A percentile compares a stretch with the other conserved stretches of the same genome.
phyloP scores from a whole-genome alignment of 2,888 invertebrate species.

The Drosophila borealis region DNA sequence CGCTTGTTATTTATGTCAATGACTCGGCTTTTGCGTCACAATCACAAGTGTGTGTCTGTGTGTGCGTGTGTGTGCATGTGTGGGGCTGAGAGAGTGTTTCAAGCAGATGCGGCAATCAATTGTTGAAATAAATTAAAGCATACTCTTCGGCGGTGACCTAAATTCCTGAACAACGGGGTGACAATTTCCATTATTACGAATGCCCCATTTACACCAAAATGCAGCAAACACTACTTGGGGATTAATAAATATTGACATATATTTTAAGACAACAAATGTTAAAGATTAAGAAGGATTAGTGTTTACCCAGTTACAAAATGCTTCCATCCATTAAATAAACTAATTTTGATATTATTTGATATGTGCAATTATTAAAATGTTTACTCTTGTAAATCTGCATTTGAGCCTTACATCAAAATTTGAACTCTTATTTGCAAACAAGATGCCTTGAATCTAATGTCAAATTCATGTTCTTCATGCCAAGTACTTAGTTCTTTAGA shows the following conservation, averaged over 20 bases:
- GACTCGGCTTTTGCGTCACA: constrained; percentile 53
- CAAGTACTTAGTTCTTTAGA: too few species aligned
- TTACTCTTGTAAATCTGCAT: too few species aligned
- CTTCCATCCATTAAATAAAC: too few species aligned
- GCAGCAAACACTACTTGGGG: background rate
- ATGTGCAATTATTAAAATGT: too few species aligned
- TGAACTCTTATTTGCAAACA: too few species aligned
- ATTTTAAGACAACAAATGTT: background rate
- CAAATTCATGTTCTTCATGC: too few species aligned
- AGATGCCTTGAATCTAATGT: too few species aligned
- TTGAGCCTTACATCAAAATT: too few species aligned
- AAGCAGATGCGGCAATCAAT: constrained; percentile 56
- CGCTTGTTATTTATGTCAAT: constrained; percentile 69
- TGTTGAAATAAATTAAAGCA: constrained; percentile 62
- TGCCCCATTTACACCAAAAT: constrained; percentile 19
- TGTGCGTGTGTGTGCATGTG: constrained; percentile 10
- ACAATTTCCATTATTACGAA: constrained; percentile 40
- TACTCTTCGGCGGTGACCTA: constrained; percentile 75
- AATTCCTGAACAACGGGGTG: constrained; percentile 58
- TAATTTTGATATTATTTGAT: too few species aligned
- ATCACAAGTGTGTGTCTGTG: constrained; percentile 14
- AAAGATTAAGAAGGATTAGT: background rate
- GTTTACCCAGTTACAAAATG: background rate
- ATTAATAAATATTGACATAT: background rate
- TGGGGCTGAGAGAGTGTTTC: constrained; percentile 27